These are phyloP conservation scores for Tachysurus fulvidraco DNA, from an alignment of 2,113 vertebrate genomes.

Conservation along the genomic window DNA sequence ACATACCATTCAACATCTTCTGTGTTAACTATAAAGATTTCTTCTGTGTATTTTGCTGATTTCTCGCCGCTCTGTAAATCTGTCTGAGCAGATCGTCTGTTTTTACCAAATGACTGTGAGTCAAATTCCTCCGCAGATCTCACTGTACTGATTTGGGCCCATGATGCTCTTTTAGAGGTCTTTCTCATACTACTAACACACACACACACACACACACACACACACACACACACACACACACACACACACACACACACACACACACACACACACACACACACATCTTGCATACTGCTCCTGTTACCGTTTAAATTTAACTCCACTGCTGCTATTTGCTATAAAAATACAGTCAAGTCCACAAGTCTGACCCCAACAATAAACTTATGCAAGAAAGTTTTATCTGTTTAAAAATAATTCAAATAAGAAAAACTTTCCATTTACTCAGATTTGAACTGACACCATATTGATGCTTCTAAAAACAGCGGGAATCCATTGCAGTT, in stretches of 20 bases:
- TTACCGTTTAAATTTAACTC: slow-evolving; percentile 34
- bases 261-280: background rate
- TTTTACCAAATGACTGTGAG: slow-evolving; percentile 3
- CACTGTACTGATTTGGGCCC: slow-evolving; percentile 16
- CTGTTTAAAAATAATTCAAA: slow-evolving; percentile 16
- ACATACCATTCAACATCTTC: slow-evolving; percentile 1
- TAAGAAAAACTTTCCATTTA: background rate
- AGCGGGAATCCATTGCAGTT: background rate
- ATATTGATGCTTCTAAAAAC: background rate
- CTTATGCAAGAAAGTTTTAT: background rate
- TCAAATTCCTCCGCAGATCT: slow-evolving; percentile 26
- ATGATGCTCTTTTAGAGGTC: slow-evolving; percentile 28
- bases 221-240: background rate
- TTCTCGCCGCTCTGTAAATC: background rate
- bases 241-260: slow-evolving; percentile 8
- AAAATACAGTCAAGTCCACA: slow-evolving; percentile 17
- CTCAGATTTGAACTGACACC: background rate
- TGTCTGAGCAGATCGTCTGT: background rate
- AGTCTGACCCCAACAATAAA: slow-evolving; percentile 8
- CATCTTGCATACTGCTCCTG: slow-evolving; percentile 6
- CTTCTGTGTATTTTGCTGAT: background rate
- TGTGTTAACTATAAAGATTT: background rate
- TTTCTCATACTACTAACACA: slow-evolving; percentile 19
- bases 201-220: slow-evolving; percentile 9
- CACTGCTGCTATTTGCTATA: slow-evolving; percentile 26